Evolutionary conservation across 1,140 invertebrate genomes (phyloP), one percentile per base, ranked within the genome.

Genomic region (Oreohelix idahoensis): DNA sequence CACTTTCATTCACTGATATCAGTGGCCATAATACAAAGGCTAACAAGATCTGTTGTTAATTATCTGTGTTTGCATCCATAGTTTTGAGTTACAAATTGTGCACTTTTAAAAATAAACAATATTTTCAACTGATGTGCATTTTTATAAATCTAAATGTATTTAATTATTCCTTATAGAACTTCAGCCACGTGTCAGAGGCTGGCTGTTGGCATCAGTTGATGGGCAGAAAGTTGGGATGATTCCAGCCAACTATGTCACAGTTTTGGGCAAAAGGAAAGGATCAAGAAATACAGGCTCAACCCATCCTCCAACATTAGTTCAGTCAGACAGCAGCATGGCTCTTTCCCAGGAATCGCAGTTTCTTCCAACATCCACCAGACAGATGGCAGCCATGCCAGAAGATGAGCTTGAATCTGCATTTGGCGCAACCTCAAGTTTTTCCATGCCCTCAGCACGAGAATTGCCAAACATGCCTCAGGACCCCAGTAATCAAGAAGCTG

Each of bases 171-270:
- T 87, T 89, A 74, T 85, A 92, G 92, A 92, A 78, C 92, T 96
- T 20, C 97, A 98, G 91, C 95, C 96, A 35, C 88, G 89, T 79
- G 87, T 94, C 45, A 89, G 91, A 84, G 93, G 93, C 63, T 94
- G 93, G 93, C 87, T 94, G 0, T 85, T 94, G 38, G 93, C 90
- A 5, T 91, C 89, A 8, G 92, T 94, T 70, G 95, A 97, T 91
- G 94, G 94, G 66, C 94, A 94, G 80, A 94, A 93, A 45, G 94
- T 95, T 1, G 97, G 96, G 4, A 91, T 97, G 0, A 94, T 98
- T 71, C 97, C 97, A 4, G 94, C 95, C 0, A 96, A 96, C 90
- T 97, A 98, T 91, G 94, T 97, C 0, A 95, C 94, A 90, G 83
- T 93, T 26, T 83, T 92, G 2, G 91, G 92, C 8, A 92, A 91